Base-by-base conservation (phyloP, 2,888 invertebrate species). In the Myathropa florea region DNA sequence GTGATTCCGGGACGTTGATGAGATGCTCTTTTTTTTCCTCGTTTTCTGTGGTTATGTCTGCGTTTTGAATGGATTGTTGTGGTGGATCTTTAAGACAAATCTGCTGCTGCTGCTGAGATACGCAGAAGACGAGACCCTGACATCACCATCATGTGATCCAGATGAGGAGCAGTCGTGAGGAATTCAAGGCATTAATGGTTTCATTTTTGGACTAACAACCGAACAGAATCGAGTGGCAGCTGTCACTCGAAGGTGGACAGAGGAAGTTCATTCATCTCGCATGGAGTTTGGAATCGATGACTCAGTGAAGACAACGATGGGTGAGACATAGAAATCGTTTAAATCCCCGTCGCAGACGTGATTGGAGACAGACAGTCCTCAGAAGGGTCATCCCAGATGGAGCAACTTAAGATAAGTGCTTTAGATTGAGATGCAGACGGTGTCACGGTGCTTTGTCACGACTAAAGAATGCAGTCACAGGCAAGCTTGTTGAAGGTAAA, bases 1-100 rank as follows among this genome's bases (percentile, higher is more conserved):
- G 39, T 65, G 67, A 61, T 78, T 78, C 53, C 60, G 63, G 63
- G 46, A 46, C 46, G 46, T 7, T 46, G 46, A 46, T 46, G 46
- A 46, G 46, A 46, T 46, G 18, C 18, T 46, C n/a, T 46, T 46
- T 18, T 18, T 18, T 18, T 46, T 46, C 4, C 1, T 46, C 18
- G n/a, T 46, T 46, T n/a, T 0, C 18, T 46, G 46, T 46, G 46
- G 46, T 46, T 18, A n/a, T 46, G 46, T 18, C 46, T 46, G 46
- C 46, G 18, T 18, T n/a, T 39, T 39, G 39, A n/a, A 39, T 39
- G 39, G 39, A n/a, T 39, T n/a, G n/a, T 39, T 39, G 14, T 39
- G n/a, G 14, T 39, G 18, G 46, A 18, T 46, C 18, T n/a, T n/a
- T 46, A 14, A 18, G 46, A 18, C 7, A 46, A 46, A n/a, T 18